phyloP scores from a whole-genome alignment of 2,888 invertebrate species.

The Neoaliturus tenellus region DNA sequence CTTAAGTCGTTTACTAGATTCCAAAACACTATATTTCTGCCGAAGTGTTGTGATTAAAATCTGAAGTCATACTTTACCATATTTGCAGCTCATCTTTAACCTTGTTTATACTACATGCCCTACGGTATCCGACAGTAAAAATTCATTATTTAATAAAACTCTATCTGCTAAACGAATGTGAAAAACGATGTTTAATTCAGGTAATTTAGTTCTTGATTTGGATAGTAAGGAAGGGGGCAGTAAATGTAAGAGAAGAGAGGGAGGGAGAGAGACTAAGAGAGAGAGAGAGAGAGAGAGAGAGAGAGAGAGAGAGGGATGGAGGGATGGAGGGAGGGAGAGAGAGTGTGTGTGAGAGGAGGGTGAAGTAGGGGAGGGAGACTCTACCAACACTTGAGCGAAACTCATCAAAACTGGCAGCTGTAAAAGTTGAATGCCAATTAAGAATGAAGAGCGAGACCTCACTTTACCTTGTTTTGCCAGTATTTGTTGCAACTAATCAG shows the following conservation, averaged over 20 bases:
- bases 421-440: constrained; percentile 39
- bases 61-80: too few relatives aligned
- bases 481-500: too few relatives aligned
- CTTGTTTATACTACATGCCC: too few relatives aligned
- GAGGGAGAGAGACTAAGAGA: constrained; percentile 17
- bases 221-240: constrained; percentile 6
- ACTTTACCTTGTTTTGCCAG: constrained; percentile 10
- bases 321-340: constrained; percentile 32
- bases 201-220: neutral
- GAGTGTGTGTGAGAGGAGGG: constrained; percentile 27
- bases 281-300: too few relatives aligned
- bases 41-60: too few relatives aligned
- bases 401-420: constrained; percentile 41
- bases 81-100: too few relatives aligned
- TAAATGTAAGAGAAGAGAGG: neutral
- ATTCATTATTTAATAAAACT: too few relatives aligned
- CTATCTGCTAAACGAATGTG: too few relatives aligned
- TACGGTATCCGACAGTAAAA: too few relatives aligned
- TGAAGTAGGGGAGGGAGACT: neutral
- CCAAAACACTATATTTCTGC: too few relatives aligned
- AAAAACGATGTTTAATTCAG: constrained; percentile 5
- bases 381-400: neutral
- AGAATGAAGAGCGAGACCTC: neutral
- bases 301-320: too few relatives aligned
- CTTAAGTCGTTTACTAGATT: too few relatives aligned